Conservation (phyloP, 2,888 invertebrate species). For the Drosophila demipolita region DNA sequence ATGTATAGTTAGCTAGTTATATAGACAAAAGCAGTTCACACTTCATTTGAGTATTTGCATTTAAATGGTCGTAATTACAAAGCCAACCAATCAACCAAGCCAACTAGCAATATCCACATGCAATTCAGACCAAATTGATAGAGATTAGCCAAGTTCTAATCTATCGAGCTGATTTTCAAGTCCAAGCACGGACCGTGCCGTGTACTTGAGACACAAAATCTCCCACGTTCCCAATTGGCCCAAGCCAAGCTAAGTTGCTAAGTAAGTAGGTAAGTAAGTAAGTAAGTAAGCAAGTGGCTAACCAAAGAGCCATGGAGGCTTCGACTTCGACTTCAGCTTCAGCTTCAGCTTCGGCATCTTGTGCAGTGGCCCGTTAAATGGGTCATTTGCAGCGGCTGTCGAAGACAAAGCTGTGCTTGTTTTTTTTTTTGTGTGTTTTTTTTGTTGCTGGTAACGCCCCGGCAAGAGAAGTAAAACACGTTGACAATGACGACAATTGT, state of each 20-base stretch:
- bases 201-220: slow-evolving; percentile 53
- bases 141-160: slow-evolving; percentile 49
- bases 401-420: slow-evolving; percentile 73
- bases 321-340: background rate
- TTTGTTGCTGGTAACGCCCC: slow-evolving; percentile 51
- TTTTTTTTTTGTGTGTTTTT: slow-evolving; percentile 18
- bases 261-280: slow-evolving; percentile 20
- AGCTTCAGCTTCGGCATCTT: slow-evolving; percentile 31
- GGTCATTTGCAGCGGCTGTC: slow-evolving; percentile 68
- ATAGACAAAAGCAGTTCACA: slow-evolving; percentile 61
- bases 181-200: slow-evolving; percentile 10
- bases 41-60: slow-evolving; percentile 68
- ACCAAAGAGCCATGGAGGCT: slow-evolving; percentile 28
- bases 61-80: slow-evolving; percentile 44
- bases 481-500: slow-evolving; percentile 80
- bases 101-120: background rate
- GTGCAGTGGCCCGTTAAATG: slow-evolving; percentile 79
- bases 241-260: slow-evolving; percentile 17
- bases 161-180: slow-evolving; percentile 45
- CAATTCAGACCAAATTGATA: slow-evolving; percentile 3
- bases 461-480: slow-evolving; percentile 62
- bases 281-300: slow-evolving; percentile 19
- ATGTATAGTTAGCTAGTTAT: background rate
- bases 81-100: background rate
- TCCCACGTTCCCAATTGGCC: slow-evolving; percentile 74